Evolutionary conservation across 2,797 vertebrate species (phyloP), one percentile per base, ranked within the genome.

Genomic region (Diplodus puntazzo): DNA sequence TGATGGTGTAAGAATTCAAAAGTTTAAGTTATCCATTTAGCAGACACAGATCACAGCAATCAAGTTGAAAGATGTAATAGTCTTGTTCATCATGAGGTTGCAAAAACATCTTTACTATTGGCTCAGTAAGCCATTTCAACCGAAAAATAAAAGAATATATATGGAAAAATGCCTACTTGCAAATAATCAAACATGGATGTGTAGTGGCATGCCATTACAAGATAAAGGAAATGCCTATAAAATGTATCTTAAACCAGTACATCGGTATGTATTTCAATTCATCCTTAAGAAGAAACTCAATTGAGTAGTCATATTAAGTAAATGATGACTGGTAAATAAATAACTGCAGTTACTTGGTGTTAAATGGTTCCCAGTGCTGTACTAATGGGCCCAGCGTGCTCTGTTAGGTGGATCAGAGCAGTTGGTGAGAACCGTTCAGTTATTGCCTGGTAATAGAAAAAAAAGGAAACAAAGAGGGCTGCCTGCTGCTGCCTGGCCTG

Each of bases 401-500:
- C 23, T 42, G 63, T 42, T 42, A 68, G 65, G 68, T 20, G 42
- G 55, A 80, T 78, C 50, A 74, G 65, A 80, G 69, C 58, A 46
- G 55, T 77, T 58, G 49, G 7, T n/a, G 43, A 67, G 65, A 45
- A 45, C 49, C 7, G 58, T 75, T 69, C 65, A 77, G 70, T 79
- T 70, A 57, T 52, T 71, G 45, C n/a, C 59, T 34, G 72, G 69
- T 65, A n/a, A 13, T 42, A 50, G 39, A 16, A 63, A 34, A 20
- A 14, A 30, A 57, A 59, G 67, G 68, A 55, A 23, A 50, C 54
- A 73, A 43, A 42, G 18, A n/a, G 42, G 23, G 27, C 50, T 75
- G 65, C n/a, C 66, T 74, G 69, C 53, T 66, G 79, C 75, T 75
- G 79, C 58, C 84, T 60, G 69, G 52, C 58, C 88, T 79, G 85